Evolutionary conservation across 2,888 invertebrate genomes (phyloP), one percentile per base, ranked within the genome.

Genomic region (Osedax frankpressi): DNA sequence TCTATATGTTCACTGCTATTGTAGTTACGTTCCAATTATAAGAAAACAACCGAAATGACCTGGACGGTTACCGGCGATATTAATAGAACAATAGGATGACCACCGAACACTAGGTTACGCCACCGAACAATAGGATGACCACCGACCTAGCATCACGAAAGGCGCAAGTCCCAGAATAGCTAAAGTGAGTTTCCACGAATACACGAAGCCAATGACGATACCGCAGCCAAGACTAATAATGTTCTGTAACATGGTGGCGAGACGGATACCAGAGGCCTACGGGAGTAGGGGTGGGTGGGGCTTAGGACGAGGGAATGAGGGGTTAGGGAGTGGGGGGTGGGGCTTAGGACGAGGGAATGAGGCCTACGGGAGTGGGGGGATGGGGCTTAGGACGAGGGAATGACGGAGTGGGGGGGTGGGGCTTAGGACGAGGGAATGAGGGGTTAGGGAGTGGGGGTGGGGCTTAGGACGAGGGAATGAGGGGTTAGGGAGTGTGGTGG

Each of bases 141-240:
- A 65, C 24, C 6, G 6, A 25, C 26, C 65, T 65, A n/a, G 24
- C 3, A 83, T 70, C 63, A 84, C 76, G 30, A 87, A 78, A 1
- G 87, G 87, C 2, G 85, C 81, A 26, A 83, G 81, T 1, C 80
- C 84, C 11, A 86, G 72, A 11, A 86, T 81, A 26, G 83, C 81
- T 28, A 86, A 78, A 0, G 86, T 85, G 78, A 87, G 80, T 75
- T 85, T 81, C 86, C 86, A 86, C 30, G 85, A 84, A 78, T 82
- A 86, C 71, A 82, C 79, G 78, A 87, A 85, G 19, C 85, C 84
- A 75, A 86, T 84, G 19, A 79, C 78, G n/a, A 87, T 77, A 28
- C 85, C 86, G 2, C 82, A 82, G 3, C 77, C 77, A 71, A 86
- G 74, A 28, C 83, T 82, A n/a, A 84, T 81, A 25, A 83, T 24